Evolutionary conservation across 2,888 invertebrate genomes (phyloP), one percentile per base, ranked within the genome.

Genomic region (Amblyteles armatorius): DNA sequence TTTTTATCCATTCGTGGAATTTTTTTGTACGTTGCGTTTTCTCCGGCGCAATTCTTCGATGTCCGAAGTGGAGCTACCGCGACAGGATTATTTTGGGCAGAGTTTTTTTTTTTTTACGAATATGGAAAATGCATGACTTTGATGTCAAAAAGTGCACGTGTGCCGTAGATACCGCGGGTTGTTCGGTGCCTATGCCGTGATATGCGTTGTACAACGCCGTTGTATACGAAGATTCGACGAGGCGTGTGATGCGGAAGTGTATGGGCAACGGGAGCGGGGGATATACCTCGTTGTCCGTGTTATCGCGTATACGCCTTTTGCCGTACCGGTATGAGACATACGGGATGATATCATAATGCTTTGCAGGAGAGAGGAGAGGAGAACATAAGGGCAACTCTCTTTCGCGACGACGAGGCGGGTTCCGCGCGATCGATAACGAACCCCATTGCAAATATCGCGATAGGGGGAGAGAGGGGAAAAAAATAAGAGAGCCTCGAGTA

Each of bases 391-490:
- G 88, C 83, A 36, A 84, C 52, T 76, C 86, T 87, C 52, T 76
- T 86, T 87, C 77, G 86, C 86, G 89, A 88, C 86, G 82, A 82
- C 87, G 87, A 86, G 67, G 79, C 86, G 88, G 85, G 85, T 86
- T 87, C 79, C 19, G 86, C 19, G 50, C 88, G 91, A 91, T 91
- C 91, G 91, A 91, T 91, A 91, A 87, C 88, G 87, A 63, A 86
- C 88, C 90, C 90, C 89, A 88, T 89, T 87, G 90, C 87, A 90
- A 89, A 90, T 90, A 89, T 90, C 88, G 87, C 87, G 78, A 86
- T 81, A 82, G 87, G 87, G 86, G 82, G 65, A 48, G 65, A 78
- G 77, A 80, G 55, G 67, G 67, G 55, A 63, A 68, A 68, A 73
- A 79, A 72, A 68, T 36, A 48, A 63, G 65, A 33, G 69, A 22